phyloP scores from a whole-genome alignment of 2,113 vertebrate genomes.

The Poecilia latipinna region DNA sequence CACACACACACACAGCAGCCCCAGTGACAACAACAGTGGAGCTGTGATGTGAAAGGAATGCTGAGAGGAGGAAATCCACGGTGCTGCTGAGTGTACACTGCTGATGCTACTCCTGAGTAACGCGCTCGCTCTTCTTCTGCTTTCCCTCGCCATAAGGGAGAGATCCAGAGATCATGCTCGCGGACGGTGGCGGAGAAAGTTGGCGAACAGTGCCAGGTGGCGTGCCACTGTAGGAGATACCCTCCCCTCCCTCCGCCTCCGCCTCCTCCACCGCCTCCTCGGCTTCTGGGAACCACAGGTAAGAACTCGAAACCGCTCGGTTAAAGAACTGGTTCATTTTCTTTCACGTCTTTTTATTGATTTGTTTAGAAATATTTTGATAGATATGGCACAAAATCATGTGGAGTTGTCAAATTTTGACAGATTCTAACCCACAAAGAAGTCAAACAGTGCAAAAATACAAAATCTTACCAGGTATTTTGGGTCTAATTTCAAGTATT shows the following conservation, averaged over 20 bases:
- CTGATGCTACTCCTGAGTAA: conserved; percentile 57
- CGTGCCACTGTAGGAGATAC: conserved; percentile 92
- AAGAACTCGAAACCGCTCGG: conserved; percentile 59
- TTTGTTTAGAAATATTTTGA: too few relatives aligned
- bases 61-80: conserved; percentile 61
- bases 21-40: conserved; percentile 58
- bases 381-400: too few relatives aligned
- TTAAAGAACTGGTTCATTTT: too few relatives aligned
- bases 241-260: conserved; percentile 90
- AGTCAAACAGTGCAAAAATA: too few relatives aligned
- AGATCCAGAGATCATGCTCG: conserved; percentile 94
- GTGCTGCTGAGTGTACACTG: conserved; percentile 54
- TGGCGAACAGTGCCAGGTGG: conserved; percentile 88
- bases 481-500: too few relatives aligned
- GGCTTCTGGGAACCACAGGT: conserved; percentile 86
- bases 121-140: conserved; percentile 52
- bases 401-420: too few relatives aligned
- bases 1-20: conserved; percentile 59
- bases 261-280: conserved; percentile 90
- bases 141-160: conserved; percentile 81
- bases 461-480: too few relatives aligned
- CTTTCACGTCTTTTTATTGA: too few relatives aligned
- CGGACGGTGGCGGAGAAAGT: conserved; percentile 84
- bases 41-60: conserved; percentile 52
- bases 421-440: too few relatives aligned